A percentile compares a stretch with the other conserved stretches of the same genome.
Conservation (phyloP, 2,113 vertebrate genomes). For the Archilochus colubris region DNA sequence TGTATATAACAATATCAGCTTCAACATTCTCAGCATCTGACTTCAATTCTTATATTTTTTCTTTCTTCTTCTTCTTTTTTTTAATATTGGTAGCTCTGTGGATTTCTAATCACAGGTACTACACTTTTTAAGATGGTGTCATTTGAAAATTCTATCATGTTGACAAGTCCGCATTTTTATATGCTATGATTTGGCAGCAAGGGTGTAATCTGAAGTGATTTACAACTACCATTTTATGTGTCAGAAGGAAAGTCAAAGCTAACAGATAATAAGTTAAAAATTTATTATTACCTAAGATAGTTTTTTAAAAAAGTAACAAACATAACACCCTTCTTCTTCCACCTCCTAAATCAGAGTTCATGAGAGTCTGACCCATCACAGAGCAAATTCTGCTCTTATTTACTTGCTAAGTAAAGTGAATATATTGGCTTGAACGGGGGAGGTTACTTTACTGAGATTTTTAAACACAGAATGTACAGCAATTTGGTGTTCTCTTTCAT, state of each 20-base stretch:
- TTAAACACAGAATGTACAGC: neutral
- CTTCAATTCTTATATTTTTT: neutral
- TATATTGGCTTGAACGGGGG: neutral
- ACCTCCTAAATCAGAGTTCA: neutral
- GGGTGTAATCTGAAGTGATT: neutral
- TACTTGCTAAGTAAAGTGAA: neutral
- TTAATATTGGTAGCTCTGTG: neutral
- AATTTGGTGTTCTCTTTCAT: constrained; percentile 21
- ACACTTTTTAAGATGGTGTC: neutral
- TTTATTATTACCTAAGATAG: neutral
- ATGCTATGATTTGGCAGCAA: neutral
- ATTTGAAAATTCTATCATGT: neutral
- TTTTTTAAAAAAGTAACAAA: neutral
- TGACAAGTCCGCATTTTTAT: neutral
- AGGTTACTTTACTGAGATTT: neutral
- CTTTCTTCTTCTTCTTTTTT: too few relatives aligned
- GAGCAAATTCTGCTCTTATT: neutral
- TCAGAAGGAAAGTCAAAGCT: neutral
- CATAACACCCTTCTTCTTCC: neutral
- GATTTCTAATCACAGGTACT: neutral
- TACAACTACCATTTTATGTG: neutral
- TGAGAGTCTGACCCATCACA: neutral
- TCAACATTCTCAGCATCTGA: neutral
- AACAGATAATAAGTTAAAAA: neutral
- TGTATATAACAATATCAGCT: neutral